These are phyloP conservation scores for Oreochromis tanganicae DNA, from an alignment of 2,113 vertebrate species.

Conservation along the genomic window DNA sequence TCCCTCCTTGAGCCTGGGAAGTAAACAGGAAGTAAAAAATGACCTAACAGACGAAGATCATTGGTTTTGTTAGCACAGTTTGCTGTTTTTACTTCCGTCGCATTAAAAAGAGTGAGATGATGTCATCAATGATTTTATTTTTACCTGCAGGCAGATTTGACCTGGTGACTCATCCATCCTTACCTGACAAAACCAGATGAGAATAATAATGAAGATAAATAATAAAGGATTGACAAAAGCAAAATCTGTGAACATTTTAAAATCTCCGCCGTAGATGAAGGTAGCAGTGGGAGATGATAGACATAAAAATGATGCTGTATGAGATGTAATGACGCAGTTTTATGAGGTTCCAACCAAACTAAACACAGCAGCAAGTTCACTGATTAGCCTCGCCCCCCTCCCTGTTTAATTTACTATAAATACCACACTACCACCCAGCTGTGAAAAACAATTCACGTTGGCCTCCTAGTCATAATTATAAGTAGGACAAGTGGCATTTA, in stretches of 20 bases:
- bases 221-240: neutral
- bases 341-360: neutral
- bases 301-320: neutral
- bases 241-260: neutral
- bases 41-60: neutral
- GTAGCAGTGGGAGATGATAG: neutral
- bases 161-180: neutral
- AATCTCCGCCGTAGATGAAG: neutral
- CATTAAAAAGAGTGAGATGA: neutral
- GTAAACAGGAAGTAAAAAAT: neutral
- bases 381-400: neutral
- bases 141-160: neutral
- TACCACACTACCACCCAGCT: neutral
- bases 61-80: neutral
- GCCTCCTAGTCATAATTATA: neutral
- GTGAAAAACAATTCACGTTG: neutral
- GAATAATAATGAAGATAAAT: neutral
- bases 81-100: neutral
- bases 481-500: neutral
- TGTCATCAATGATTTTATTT: neutral
- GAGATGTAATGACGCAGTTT: neutral
- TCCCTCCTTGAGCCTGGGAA: neutral
- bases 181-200: neutral
- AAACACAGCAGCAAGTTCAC: neutral
- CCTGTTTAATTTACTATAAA: neutral